Evolutionary conservation across 2,113 vertebrate species (phyloP).

Genomic region (Mus musculus): DNA sequence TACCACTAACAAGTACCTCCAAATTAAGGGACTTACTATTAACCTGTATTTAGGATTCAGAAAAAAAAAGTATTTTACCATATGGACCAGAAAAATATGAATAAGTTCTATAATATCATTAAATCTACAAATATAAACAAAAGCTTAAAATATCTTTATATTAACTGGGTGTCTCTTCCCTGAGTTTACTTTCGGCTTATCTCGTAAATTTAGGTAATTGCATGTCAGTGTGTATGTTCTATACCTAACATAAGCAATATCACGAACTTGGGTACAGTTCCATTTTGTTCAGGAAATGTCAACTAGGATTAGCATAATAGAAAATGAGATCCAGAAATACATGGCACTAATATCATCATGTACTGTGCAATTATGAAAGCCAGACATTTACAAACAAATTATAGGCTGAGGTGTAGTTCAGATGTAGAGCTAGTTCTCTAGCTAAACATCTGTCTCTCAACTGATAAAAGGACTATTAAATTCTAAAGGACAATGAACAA

Average conservation of each 20-base stretch:
- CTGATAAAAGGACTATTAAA: not conserved
- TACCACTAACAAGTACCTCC: not conserved
- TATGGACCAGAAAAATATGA: not conserved
- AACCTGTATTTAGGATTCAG: not conserved
- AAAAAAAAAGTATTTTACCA: not conserved
- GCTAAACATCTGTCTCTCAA: not conserved
- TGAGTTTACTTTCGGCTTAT: not conserved
- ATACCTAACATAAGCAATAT: not conserved
- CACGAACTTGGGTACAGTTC: not conserved
- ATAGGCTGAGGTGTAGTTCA: not conserved
- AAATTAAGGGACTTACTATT: not conserved
- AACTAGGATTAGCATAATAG: not conserved
- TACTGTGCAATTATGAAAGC: not conserved
- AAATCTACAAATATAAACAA: not conserved
- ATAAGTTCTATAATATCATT: not conserved
- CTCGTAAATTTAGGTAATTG: not conserved
- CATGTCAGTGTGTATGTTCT: not conserved
- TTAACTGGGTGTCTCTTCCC: accelerated
- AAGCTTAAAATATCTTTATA: not conserved
- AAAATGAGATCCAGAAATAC: not conserved
- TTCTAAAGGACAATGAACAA: not conserved
- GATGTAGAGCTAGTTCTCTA: not conserved
- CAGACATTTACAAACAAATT: not conserved
- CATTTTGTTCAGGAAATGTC: not conserved
- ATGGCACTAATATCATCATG: not conserved